phyloP scores from a whole-genome alignment of 2,888 invertebrate genomes.

The Melitaea athalia region DNA sequence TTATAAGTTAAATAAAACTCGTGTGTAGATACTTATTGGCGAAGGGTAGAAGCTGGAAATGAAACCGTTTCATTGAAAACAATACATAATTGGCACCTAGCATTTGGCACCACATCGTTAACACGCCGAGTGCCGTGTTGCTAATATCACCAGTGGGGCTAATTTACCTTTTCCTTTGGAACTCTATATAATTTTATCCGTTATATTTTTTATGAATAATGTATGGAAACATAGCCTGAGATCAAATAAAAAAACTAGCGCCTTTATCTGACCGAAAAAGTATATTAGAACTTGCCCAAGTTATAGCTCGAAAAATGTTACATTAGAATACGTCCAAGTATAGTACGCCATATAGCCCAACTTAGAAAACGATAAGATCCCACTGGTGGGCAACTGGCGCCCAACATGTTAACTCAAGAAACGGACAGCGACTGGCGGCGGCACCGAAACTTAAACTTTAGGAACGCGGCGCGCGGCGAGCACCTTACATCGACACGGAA shows the following conservation, averaged over 20 bases:
- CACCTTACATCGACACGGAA: conserved; percentile 21
- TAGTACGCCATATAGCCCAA: too few species aligned
- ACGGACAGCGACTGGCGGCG: conserved; percentile 47
- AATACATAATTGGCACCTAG: conserved; percentile 64
- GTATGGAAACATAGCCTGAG: too few species aligned
- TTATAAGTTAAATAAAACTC: conserved; percentile 8
- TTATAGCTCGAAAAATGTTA: too few species aligned
- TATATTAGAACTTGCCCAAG: too few species aligned
- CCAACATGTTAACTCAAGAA: conserved; percentile 34
- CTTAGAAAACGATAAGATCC: not conserved
- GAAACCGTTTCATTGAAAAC: conserved; percentile 25
- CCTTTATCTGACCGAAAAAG: too few species aligned
- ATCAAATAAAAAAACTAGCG: too few species aligned
- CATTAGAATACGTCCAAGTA: too few species aligned
- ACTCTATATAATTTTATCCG: too few species aligned
- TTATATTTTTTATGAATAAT: too few species aligned
- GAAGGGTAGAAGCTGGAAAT: conserved; percentile 32
- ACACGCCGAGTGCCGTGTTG: conserved; percentile 33
- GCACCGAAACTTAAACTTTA: conserved; percentile 62
- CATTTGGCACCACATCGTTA: conserved; percentile 74
- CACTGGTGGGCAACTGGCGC: not conserved
- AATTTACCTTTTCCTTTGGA: not conserved
- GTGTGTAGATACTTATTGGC: conserved; percentile 7
- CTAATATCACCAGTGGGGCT: not conserved
- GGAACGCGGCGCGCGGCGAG: conserved; percentile 50